phyloP scores from a whole-genome alignment of 2,888 invertebrate species.

The Sussaba pulchella region DNA sequence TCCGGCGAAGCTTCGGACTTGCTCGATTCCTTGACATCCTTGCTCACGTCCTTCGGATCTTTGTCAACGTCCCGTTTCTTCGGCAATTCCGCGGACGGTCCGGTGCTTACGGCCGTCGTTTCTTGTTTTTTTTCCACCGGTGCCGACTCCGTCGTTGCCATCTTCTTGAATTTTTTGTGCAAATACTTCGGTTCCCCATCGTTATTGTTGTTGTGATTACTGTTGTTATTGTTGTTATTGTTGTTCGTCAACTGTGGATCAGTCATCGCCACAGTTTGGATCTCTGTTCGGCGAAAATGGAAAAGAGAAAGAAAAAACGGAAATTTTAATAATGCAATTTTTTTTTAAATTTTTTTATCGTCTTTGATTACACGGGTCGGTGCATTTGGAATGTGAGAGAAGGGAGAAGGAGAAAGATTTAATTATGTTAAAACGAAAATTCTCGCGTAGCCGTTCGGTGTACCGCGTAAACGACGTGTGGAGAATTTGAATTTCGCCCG shows the following conservation, averaged over 20 bases:
- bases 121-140: slow-evolving; percentile 79
- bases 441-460: not conserved
- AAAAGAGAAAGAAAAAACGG: slow-evolving; percentile 16
- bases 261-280: slow-evolving; percentile 81
- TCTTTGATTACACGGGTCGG: not conserved
- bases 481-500: not conserved
- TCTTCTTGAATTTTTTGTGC: slow-evolving; percentile 97
- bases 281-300: slow-evolving; percentile 74
- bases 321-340: not conserved
- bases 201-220: slow-evolving; percentile 77
- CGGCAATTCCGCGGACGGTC: slow-evolving; percentile 65
- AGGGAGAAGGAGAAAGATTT: not conserved
- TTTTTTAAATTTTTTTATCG: too few species aligned
- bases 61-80: slow-evolving; percentile 70
- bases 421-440: not conserved
- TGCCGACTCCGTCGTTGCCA: slow-evolving; percentile 87
- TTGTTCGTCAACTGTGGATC: slow-evolving; percentile 81
- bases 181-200: slow-evolving; percentile 90
- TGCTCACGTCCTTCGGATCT: slow-evolving; percentile 73
- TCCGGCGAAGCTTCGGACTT: slow-evolving; percentile 75
- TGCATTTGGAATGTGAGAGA: not conserved
- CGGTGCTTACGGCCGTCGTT: slow-evolving; percentile 55
- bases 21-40: slow-evolving; percentile 70
- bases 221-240: slow-evolving; percentile 70
- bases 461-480: not conserved